These are phyloP conservation scores for Pollachius pollachius DNA, from an alignment of 2,113 vertebrate species.

Conservation along the genomic window DNA sequence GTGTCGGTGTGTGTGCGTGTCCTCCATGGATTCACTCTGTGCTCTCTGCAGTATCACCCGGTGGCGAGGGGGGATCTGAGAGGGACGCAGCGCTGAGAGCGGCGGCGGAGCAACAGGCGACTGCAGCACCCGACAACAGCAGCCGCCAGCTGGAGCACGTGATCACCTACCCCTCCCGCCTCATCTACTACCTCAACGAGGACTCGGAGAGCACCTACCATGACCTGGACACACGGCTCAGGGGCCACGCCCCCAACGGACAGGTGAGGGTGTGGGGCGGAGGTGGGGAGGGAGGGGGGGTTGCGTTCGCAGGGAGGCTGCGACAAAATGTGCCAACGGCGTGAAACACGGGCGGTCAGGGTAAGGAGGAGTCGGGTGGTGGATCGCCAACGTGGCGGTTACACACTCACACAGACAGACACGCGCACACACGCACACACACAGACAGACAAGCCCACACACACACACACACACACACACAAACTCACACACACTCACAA, in stretches of 20 bases:
- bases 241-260: constrained; percentile 82
- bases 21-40: constrained; percentile 3
- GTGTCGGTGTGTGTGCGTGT: neutral
- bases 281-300: neutral
- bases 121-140: constrained; percentile 74
- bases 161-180: constrained; percentile 89
- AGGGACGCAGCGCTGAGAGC: constrained; percentile 63
- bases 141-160: constrained; percentile 76
- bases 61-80: constrained; percentile 68
- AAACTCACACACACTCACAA: neutral
- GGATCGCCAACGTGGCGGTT: too few relatives aligned
- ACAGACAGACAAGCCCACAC: neutral
- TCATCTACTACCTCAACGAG: constrained; percentile 94
- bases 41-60: constrained; percentile 56
- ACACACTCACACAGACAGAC: neutral
- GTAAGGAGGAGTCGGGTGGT: too few relatives aligned
- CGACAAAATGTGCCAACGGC: too few relatives aligned
- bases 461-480: too few relatives aligned
- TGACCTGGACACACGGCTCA: constrained; percentile 88
- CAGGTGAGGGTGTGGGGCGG: constrained; percentile 75
- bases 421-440: constrained; percentile 6
- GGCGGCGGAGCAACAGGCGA: constrained; percentile 70
- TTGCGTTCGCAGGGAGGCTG: too few relatives aligned
- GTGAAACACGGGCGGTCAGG: too few relatives aligned
- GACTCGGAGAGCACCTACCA: constrained; percentile 93